Conservation (phyloP, 2,113 vertebrate species). For the Hassar affinis region DNA sequence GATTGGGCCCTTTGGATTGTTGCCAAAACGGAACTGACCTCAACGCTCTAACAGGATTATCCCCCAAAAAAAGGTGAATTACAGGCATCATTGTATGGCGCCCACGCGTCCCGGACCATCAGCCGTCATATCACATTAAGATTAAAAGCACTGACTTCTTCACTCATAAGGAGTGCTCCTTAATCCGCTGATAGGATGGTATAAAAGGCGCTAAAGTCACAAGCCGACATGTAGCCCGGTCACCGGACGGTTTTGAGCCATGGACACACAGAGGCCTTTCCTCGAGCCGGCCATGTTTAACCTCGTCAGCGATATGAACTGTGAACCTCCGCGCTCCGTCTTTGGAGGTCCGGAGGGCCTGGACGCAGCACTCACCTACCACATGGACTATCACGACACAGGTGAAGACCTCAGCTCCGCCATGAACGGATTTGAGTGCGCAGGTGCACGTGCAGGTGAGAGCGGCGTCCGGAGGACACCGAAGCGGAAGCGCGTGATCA, state of each 20-base stretch:
- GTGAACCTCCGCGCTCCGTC: constrained; percentile 60
- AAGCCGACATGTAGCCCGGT: constrained; percentile 18
- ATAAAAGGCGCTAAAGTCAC: neutral
- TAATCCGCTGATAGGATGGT: neutral
- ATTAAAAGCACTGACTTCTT: constrained; percentile 26
- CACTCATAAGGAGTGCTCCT: neutral
- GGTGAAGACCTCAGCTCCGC: constrained; percentile 56
- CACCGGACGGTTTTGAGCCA: constrained; percentile 39
- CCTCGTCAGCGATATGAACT: constrained; percentile 74
- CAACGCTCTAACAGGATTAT: constrained; percentile 71
- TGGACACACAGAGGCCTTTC: constrained; percentile 68
- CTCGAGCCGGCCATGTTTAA: constrained; percentile 70
- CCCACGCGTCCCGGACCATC: constrained; percentile 37
- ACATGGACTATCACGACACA: constrained; percentile 59
- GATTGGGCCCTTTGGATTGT: constrained; percentile 69
- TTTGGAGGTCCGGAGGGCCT: constrained; percentile 55
- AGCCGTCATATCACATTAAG: constrained; percentile 28
- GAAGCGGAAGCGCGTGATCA: constrained; percentile 87
- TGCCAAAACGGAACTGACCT: constrained; percentile 85
- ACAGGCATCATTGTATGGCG: constrained; percentile 59
- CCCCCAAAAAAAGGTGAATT: constrained; percentile 40
- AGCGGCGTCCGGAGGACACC: constrained; percentile 66
- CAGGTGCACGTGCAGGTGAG: neutral
- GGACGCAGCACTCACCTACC: constrained; percentile 7
- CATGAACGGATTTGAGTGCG: constrained; percentile 42